A percentile compares a stretch with the other conserved stretches of the same genome.
Conservation (phyloP, 2,888 invertebrate species). For the Drosophila colorata region DNA sequence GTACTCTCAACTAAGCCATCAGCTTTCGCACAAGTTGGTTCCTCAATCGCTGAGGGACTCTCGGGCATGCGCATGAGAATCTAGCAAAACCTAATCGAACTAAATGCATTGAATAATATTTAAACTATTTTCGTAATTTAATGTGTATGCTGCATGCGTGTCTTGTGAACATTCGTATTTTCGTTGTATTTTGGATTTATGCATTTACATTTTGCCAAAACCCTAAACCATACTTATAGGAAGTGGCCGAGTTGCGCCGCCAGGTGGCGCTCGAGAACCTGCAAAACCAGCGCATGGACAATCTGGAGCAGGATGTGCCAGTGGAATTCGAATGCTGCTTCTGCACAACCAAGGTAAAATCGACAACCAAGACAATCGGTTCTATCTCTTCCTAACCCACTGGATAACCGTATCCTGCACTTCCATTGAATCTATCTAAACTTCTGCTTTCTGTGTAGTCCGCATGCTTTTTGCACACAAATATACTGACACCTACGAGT, state of each 20-base stretch:
- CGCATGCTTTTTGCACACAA: constrained; percentile 42
- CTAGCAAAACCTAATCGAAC: background rate
- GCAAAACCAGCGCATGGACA: constrained; percentile 86
- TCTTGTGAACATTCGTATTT: constrained; percentile 27
- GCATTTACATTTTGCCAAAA: constrained; percentile 63
- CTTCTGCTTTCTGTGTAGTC: constrained; percentile 51
- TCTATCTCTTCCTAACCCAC: constrained; percentile 20
- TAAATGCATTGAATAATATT: constrained; percentile 2
- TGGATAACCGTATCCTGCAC: constrained; percentile 14
- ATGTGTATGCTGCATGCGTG: constrained; percentile 52
- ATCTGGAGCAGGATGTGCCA: constrained; percentile 94
- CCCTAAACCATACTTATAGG: constrained; percentile 83
- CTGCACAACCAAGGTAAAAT: constrained; percentile 95
- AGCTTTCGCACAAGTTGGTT: constrained; percentile 16
- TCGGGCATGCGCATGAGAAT: constrained; percentile 34
- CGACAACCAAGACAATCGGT: constrained; percentile 58
- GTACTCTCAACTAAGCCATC: constrained; percentile 1
- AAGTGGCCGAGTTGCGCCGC: constrained; percentile 85
- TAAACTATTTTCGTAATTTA: constrained; percentile 5
- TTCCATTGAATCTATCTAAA: constrained; percentile 8
- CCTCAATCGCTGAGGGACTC: constrained; percentile 1
- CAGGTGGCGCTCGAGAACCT: constrained; percentile 85
- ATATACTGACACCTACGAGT: constrained; percentile 15
- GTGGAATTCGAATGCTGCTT: constrained; percentile 99
- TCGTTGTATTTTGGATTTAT: constrained; percentile 49